Percentiles rank a stretch among this genome's conserved stretches.
phyloP scores from a whole-genome alignment of 2,888 invertebrate genomes.

The Drosophila neotestacea region DNA sequence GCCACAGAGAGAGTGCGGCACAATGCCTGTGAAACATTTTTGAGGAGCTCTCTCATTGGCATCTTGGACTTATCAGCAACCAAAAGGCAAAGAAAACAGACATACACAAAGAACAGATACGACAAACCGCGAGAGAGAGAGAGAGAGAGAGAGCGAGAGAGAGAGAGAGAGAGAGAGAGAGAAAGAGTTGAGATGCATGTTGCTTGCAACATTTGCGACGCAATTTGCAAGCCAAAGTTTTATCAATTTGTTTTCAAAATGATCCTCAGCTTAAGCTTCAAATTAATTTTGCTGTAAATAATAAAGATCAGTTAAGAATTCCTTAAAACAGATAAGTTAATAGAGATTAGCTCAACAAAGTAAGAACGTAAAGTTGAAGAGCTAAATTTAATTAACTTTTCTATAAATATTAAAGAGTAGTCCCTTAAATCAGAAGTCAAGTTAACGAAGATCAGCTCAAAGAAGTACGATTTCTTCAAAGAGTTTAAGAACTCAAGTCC shows the following conservation, averaged over 20 bases:
- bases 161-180: background rate
- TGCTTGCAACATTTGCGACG: slow-evolving; percentile 51
- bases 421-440: no score
- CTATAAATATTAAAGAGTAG: no score
- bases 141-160: background rate
- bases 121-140: background rate
- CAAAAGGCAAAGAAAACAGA: slow-evolving; percentile 15
- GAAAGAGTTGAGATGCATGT: background rate
- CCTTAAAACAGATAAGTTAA: no score
- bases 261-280: background rate
- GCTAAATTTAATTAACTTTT: no score
- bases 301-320: background rate
- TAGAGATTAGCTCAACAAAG: no score
- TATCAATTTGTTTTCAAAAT: background rate
- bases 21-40: slow-evolving; percentile 38
- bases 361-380: no score
- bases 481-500: no score
- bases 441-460: no score
- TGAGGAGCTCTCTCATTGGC: slow-evolving; percentile 25
- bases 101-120: slow-evolving; percentile 19
- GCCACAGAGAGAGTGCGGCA: background rate
- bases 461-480: no score
- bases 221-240: slow-evolving; percentile 45
- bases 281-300: background rate
- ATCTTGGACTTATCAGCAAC: slow-evolving; percentile 41